These are phyloP conservation scores for Philaenus spumarius DNA, from an alignment of 1,140 invertebrate genomes.

Conservation along the genomic window DNA sequence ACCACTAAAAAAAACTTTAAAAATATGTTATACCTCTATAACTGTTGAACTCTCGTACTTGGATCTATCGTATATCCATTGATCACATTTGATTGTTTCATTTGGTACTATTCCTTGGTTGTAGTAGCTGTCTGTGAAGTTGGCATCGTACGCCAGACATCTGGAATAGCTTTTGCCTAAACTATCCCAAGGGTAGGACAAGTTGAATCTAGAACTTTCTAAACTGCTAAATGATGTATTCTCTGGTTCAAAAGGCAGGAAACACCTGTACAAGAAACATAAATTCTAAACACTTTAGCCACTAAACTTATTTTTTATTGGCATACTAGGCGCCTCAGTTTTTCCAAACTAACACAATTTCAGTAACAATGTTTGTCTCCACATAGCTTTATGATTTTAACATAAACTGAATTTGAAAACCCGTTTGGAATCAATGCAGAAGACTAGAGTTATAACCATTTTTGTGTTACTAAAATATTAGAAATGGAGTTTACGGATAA, in stretches of 20 bases:
- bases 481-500: too few relatives aligned
- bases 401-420: too few relatives aligned
- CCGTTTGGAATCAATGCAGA: too few relatives aligned
- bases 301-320: too few relatives aligned
- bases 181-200: constrained; percentile 47
- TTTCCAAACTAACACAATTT: too few relatives aligned
- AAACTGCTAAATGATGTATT: constrained; percentile 46
- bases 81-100: constrained; percentile 40
- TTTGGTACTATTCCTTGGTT: constrained; percentile 27
- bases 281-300: too few relatives aligned
- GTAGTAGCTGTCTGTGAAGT: constrained; percentile 36
- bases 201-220: neutral
- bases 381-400: too few relatives aligned
- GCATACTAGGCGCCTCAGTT: too few relatives aligned
- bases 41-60: constrained; percentile 53
- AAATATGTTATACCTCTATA: constrained; percentile 49
- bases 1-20: too few relatives aligned
- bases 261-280: constrained; percentile 45
- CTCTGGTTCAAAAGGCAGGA: constrained; percentile 47
- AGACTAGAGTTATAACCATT: too few relatives aligned
- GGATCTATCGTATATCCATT: constrained; percentile 53
- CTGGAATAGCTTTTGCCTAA: constrained; percentile 41
- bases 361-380: too few relatives aligned
- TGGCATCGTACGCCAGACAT: constrained; percentile 43
- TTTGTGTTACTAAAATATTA: too few relatives aligned